These are phyloP conservation scores for Patagioenas fasciata DNA, from an alignment of 2,113 vertebrate species.

Conservation along the genomic window DNA sequence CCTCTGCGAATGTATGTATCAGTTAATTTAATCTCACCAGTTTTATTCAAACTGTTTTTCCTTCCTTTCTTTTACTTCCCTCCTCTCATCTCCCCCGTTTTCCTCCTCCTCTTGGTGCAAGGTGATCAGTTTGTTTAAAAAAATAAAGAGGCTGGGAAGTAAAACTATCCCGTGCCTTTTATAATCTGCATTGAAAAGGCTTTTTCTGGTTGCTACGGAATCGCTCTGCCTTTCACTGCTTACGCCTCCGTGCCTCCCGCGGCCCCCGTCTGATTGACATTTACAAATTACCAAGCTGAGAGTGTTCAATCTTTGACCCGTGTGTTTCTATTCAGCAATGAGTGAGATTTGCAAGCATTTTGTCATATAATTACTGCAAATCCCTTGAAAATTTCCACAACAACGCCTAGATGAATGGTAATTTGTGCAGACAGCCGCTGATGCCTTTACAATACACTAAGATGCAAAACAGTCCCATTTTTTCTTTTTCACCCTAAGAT, in stretches of 20 bases:
- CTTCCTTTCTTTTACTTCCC: conserved; percentile 53
- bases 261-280: conserved; percentile 95
- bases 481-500: conserved; percentile 51
- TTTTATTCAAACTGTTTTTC: conserved; percentile 84
- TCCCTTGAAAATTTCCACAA: conserved; percentile 95
- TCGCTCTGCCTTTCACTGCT: conserved; percentile 59
- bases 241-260: conserved; percentile 75
- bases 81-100: neutral
- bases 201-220: conserved; percentile 70
- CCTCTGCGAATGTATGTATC: conserved; percentile 82
- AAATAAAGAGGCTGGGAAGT: conserved; percentile 39
- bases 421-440: conserved; percentile 82
- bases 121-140: conserved; percentile 48
- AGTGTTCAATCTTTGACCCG: conserved; percentile 97
- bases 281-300: conserved; percentile 98
- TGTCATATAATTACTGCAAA: conserved; percentile 99
- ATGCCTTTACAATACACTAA: conserved; percentile 67
- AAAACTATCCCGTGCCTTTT: conserved; percentile 62
- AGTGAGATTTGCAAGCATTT: conserved; percentile 96
- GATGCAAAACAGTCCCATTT: conserved; percentile 73
- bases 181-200: conserved; percentile 81
- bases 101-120: conserved; percentile 33
- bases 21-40: conserved; percentile 84
- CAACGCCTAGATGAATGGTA: conserved; percentile 88
- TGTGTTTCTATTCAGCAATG: conserved; percentile 94